Base-by-base conservation (phyloP, 2,113 vertebrate species). In the Acanthisitta chloris region DNA sequence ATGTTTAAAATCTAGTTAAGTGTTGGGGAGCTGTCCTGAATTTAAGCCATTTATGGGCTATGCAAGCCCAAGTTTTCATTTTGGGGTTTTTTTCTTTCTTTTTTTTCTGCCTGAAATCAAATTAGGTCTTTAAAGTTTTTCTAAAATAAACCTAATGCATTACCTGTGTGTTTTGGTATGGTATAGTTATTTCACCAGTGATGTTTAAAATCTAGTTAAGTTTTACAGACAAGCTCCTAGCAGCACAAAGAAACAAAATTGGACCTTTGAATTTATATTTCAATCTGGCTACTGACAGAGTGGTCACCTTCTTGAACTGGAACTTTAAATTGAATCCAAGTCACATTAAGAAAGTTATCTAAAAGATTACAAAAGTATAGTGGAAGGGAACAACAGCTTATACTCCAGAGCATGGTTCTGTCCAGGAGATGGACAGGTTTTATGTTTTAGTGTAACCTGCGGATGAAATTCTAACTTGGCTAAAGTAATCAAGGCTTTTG, bases 71-170 rank as follows among this genome's bases (percentile, higher is more conserved):
- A 14, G 5, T 34, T 43, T 48, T 72, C 6, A 3, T 12, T 70
- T 55, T 33, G 8, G 2, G 8, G 2, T 6, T 15, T 29, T 26
- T 26, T 36, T 5, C 1, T 8, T 3, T 3, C 33, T 12, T 46
- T 43, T 42, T 57, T 6, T 0, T 0, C 4, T 3, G 2, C 5
- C 17, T 24, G 5, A 82, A 90, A 72, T 38, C 34, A 52, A 64
- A 25, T 33, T 2, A 93, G 55, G 12, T 14, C 24, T 40, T 52
- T 25, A 31, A 18, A 17, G 24, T 45, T 33, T 49, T 66, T 23
- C 33, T 83, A 51, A 87, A 90, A 71, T 19, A 80, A 78, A 43
- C 33, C 16, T 16, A 31, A 26, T 57, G 24, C 5, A 25, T 20
- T 52, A 58, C 19, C n/a, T 51, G 8, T 46, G 17, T 61, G 8